Conservation (phyloP, 2,888 invertebrate species). For the Thereva nobilitata region DNA sequence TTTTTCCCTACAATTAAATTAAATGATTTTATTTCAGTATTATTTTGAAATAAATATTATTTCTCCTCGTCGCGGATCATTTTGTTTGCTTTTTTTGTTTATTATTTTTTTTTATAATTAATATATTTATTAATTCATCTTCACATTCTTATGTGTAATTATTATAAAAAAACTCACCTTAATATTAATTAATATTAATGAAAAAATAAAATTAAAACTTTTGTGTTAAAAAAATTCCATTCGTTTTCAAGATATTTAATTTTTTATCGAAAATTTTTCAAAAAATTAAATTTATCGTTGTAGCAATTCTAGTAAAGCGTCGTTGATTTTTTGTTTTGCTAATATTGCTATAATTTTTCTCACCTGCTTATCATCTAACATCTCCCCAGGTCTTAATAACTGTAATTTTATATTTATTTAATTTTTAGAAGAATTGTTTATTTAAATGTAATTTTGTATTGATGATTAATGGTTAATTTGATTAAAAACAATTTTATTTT, state of each 20-base stretch:
- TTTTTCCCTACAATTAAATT: too few relatives aligned
- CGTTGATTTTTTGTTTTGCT: not conserved
- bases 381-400: slow-evolving; percentile 77
- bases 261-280: not conserved
- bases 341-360: slow-evolving; percentile 44
- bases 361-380: slow-evolving; percentile 72
- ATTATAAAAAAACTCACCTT: too few relatives aligned
- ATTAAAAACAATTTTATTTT: not conserved
- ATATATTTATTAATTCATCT: too few relatives aligned
- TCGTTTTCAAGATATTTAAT: not conserved
- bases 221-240: slow-evolving; percentile 9
- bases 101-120: too few relatives aligned
- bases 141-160: too few relatives aligned
- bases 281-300: not conserved
- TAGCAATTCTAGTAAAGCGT: too few relatives aligned
- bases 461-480: not conserved
- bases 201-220: not conserved
- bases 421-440: not conserved
- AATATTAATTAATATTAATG: too few relatives aligned
- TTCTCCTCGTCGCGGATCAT: too few relatives aligned
- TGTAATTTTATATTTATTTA: slow-evolving; percentile 46
- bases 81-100: too few relatives aligned
- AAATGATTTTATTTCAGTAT: too few relatives aligned
- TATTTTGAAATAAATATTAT: too few relatives aligned
- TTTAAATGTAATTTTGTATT: not conserved